A percentile compares a stretch with the other conserved stretches of the same genome.
Evolutionary conservation across 2,113 vertebrate genomes (phyloP).

Genomic region (Pelodiscus sinensis): DNA sequence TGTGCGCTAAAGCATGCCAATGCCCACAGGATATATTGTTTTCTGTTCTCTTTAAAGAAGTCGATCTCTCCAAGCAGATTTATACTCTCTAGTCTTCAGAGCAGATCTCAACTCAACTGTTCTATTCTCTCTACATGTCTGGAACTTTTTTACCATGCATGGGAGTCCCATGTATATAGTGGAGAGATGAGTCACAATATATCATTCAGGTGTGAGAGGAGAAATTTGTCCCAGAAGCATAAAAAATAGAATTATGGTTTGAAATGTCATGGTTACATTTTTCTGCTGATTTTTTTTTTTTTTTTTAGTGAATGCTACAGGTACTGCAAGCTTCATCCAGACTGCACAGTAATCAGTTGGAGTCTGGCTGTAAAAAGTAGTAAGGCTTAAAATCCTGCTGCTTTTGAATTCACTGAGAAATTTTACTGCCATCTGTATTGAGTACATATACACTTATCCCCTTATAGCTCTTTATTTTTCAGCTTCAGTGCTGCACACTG

Average conservation of each 20-base stretch:
- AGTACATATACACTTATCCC: background rate
- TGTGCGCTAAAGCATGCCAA: background rate
- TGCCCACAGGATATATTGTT: background rate
- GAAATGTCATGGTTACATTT: background rate
- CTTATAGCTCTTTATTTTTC: slow-evolving; percentile 1
- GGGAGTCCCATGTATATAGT: background rate
- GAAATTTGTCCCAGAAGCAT: background rate
- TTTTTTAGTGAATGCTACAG: background rate
- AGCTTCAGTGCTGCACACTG: background rate
- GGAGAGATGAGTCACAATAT: too few species aligned
- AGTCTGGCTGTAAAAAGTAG: background rate
- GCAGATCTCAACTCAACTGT: rapidly evolving
- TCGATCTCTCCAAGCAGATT: background rate
- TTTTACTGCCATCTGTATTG: background rate
- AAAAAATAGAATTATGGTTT: background rate
- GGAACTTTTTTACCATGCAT: background rate
- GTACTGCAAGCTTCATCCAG: rapidly evolving
- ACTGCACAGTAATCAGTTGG: background rate
- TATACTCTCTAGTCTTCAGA: rapidly evolving
- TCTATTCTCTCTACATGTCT: background rate
- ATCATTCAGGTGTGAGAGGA: rapidly evolving
- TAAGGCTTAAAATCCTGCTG: background rate
- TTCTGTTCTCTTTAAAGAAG: background rate
- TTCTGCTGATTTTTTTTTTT: background rate
- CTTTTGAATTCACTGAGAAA: background rate